Conservation (phyloP, 2,888 invertebrate genomes). For the Spatulosminthurus flaviceps region DNA sequence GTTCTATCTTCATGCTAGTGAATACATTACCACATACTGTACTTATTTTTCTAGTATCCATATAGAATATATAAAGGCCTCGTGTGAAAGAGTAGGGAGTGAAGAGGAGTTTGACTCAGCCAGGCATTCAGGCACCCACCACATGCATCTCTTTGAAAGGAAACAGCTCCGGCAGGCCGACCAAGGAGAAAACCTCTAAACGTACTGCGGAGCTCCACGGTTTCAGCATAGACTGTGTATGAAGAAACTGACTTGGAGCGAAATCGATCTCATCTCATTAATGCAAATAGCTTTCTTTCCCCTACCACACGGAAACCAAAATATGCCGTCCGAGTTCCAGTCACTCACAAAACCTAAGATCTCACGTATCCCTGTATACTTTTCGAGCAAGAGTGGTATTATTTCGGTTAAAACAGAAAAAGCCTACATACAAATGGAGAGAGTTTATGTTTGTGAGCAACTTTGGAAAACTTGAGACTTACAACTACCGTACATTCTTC, state of each 20-base stretch:
- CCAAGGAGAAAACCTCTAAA: constrained; percentile 14
- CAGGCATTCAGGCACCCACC: neutral
- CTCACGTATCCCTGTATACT: neutral
- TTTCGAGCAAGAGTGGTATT: too few relatives aligned
- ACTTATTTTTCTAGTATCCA: too few relatives aligned
- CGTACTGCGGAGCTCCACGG: neutral
- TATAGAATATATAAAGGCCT: neutral
- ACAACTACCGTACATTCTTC: neutral
- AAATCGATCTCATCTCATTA: constrained; percentile 44
- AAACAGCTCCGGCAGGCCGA: neutral
- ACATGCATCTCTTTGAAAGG: neutral
- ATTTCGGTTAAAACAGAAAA: too few relatives aligned
- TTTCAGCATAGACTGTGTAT: neutral
- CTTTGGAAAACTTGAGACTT: neutral
- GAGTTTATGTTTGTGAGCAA: neutral
- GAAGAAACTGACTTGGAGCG: constrained; percentile 19
- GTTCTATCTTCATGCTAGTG: constrained; percentile 29
- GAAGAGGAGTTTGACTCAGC: too few relatives aligned
- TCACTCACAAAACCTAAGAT: constrained; percentile 21
- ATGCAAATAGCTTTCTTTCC: constrained; percentile 34
- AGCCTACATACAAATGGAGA: too few relatives aligned
- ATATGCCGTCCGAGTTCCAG: constrained; percentile 24
- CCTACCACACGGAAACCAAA: constrained; percentile 12
- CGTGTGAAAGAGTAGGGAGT: neutral
- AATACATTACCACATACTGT: constrained; percentile 29